Evolutionary conservation across 2,113 vertebrate species (phyloP).

Genomic region (Hyaena hyaena): DNA sequence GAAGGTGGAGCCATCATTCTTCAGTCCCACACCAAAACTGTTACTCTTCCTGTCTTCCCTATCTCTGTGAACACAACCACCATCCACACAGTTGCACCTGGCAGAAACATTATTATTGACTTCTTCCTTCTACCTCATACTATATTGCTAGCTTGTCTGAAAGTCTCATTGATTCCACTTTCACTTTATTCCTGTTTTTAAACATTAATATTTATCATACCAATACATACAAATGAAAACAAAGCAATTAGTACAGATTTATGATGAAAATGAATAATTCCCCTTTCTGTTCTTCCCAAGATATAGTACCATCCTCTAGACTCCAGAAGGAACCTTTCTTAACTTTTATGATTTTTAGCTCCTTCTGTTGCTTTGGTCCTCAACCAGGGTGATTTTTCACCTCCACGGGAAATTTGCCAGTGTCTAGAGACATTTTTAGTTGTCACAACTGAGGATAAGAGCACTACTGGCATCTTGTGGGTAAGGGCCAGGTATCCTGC

Average conservation of each 20-base stretch:
- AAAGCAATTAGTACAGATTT: not conserved
- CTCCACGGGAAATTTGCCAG: not conserved
- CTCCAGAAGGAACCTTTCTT: not conserved
- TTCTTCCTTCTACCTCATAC: not conserved
- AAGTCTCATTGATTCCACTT: not conserved
- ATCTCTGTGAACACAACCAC: not conserved
- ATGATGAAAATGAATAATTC: not conserved
- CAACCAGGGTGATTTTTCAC: not conserved
- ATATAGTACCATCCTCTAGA: not conserved
- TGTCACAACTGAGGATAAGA: not conserved
- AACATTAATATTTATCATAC: conserved; percentile 30
- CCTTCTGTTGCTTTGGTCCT: not conserved
- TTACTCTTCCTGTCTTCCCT: not conserved
- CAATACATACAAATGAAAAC: not conserved
- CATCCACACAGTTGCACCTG: not conserved
- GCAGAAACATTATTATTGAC: not conserved
- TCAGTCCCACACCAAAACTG: not conserved
- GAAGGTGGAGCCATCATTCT: conserved; percentile 13
- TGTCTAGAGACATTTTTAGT: not conserved
- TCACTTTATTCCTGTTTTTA: not conserved
- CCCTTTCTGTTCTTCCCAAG: not conserved
- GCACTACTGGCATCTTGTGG: not conserved
- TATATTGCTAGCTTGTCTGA: not conserved
- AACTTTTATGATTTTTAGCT: not conserved
- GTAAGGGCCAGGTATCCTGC: not conserved